Base-by-base conservation (phyloP, 2,797 vertebrate species). In the Lithobates pipiens region DNA sequence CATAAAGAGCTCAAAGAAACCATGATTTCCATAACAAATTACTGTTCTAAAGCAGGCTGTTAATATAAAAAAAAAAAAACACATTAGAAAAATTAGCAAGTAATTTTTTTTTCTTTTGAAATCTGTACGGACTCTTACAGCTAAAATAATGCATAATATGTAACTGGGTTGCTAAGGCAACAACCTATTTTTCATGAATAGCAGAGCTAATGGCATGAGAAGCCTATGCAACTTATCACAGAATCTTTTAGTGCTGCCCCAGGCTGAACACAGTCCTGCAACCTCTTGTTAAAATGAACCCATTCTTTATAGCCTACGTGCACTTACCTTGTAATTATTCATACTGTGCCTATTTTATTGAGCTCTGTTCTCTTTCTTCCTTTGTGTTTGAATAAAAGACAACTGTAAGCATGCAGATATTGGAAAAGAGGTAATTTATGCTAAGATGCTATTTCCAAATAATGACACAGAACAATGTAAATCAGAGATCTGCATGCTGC, bases 121-220 rank as follows among this genome's bases (percentile, higher is more conserved):
- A 87, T 83, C 85, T 79, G 81, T 73, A 77, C 42, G 61, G 63
- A 83, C 81, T 87, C 76, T 87, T 74, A 83, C 61, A 46, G 81
- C 76, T 83, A 87, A 87, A 87, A 87, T 87, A 83, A 87, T 87
- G 71, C 75, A 76, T 87, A 80, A 87, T 87, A 79, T 87, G 81
- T 83, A 87, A 87, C 71, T 82, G 71, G 29, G 85, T 87, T 87
- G 85, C 85, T 87, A 87, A 80, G 85, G 85, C 78, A 87, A 87
- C 85, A 87, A 87, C 85, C 85, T 87, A 87, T 87, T 87, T 87
- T 87, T 87, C 85, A 87, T 87, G 85, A 87, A 87, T 87, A 87
- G 85, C 81, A 79, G 71, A 87, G 76, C 85, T 87, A 87, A 87
- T 80, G 76, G 85, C 85, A 87, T 83, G 77, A 76, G 81, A 87